Evolutionary conservation across 2,888 invertebrate genomes (phyloP), one percentile per base, ranked within the genome.

Genomic region (Liodrosophila aerea): DNA sequence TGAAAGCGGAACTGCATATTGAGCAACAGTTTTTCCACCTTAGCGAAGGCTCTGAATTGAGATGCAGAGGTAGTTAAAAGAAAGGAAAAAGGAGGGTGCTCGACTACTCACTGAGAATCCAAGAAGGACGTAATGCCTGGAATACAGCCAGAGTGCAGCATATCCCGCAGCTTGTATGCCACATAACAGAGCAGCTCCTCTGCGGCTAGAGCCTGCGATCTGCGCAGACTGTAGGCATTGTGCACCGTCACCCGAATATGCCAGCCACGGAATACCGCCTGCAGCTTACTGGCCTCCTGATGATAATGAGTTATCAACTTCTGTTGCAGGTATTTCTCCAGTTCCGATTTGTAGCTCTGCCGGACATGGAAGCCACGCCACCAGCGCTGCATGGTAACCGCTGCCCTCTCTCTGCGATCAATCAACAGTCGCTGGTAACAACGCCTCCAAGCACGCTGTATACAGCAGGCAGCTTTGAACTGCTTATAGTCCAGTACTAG

Each of bases 81-180:
- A 29, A 7, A 29, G 29, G 7, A 8, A 33, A 11, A 33, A 11
- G 11, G 33, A 9, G 31, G 9, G 31, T 7, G 8, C n/a, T n/a
- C n/a, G 8, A 9, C 2, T 1, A 67, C 66, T 70, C 44, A 89
- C 89, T 64, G 63, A 1, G 87, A 81, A 59, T 88, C 82, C 4
- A 77, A 65, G 9, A 89, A 18, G 0, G 89, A 88, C 57, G 85
- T 86, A 12, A 87, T 37, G 0, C 89, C 90, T 0, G 89, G 89
- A 36, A 89, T 77, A 12, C 83, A 71, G 8, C 76, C 67, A 4
- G 87, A 87, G 4, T 83, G 73, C 33, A 87, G 37, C 27, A 88
- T 52, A 51, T 88, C 78, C 52, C 87, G 87, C 65, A 89, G 46
- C 49, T 80, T 86, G 27, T 77, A 62, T 16, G 87, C 88, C 5